Evolutionary conservation across 2,888 invertebrate genomes (phyloP).

Genomic region (Galeopsomyia nigrocyanea): DNA sequence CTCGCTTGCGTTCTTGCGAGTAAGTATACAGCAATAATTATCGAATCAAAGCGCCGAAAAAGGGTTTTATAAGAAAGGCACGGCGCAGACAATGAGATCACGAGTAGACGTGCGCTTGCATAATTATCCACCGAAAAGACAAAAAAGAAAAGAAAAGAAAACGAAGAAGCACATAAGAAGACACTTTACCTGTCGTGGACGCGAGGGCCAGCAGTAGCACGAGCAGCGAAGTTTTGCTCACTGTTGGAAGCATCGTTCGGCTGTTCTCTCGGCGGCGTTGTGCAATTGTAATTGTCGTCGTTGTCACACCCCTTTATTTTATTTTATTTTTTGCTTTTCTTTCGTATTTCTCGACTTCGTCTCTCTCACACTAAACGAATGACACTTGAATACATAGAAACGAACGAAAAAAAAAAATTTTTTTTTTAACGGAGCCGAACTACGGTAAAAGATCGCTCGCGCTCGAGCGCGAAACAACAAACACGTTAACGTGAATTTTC

Average conservation of each 20-base stretch:
- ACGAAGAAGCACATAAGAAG: background rate
- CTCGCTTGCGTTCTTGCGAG: no score
- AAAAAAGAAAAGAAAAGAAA: background rate
- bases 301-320: no score
- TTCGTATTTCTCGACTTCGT: slow-evolving; percentile 9
- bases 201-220: slow-evolving; percentile 54
- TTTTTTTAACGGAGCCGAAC: no score
- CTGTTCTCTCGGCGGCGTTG: background rate
- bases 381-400: no score
- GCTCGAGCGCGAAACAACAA: no score
- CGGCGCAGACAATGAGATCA: background rate
- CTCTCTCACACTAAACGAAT: background rate
- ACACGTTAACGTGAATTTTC: no score
- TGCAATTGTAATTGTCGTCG: no score
- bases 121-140: background rate
- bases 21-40: no score
- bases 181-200: slow-evolving; percentile 61
- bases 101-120: slow-evolving; percentile 9
- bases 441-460: no score
- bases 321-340: background rate
- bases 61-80: no score
- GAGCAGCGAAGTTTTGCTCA: slow-evolving; percentile 54
- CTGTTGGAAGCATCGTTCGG: slow-evolving; percentile 54
- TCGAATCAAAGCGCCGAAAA: no score
- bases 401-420: no score